Conservation (phyloP, 2,888 invertebrate species). For the Portevinia maculata region DNA sequence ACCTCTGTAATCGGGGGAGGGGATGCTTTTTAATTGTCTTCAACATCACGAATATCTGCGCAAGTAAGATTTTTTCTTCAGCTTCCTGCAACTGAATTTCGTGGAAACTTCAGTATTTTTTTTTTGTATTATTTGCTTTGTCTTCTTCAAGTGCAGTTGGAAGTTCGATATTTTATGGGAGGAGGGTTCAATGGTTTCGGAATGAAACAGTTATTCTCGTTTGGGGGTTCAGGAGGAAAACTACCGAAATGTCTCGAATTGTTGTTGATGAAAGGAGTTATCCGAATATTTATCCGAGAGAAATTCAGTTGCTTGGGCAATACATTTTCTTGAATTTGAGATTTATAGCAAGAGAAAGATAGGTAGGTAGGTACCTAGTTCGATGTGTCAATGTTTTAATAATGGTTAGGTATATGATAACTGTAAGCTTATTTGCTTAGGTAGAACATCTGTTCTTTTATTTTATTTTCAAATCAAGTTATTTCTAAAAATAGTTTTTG, state of each 20-base stretch:
- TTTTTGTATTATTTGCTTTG: constrained; percentile 46
- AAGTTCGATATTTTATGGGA: constrained; percentile 73
- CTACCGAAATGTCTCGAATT: constrained; percentile 10
- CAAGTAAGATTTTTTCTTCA: constrained; percentile 40
- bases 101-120: constrained; percentile 64
- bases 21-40: constrained; percentile 73
- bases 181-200: constrained; percentile 64
- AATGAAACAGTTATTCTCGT: constrained; percentile 59
- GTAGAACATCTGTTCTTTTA: too few species aligned
- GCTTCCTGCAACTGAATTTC: constrained; percentile 74
- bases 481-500: too few species aligned
- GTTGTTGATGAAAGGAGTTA: constrained; percentile 12
- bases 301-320: neutral
- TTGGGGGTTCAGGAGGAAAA: neutral
- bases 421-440: too few species aligned
- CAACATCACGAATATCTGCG: constrained; percentile 73
- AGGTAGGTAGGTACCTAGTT: neutral
- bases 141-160: constrained; percentile 68
- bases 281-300: neutral
- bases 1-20: constrained; percentile 52
- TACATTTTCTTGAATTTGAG: neutral
- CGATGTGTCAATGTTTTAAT: neutral
- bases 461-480: too few species aligned
- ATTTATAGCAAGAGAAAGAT: neutral
- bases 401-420: neutral